phyloP scores from a whole-genome alignment of 2,888 invertebrate species.

The Erannis defoliaria region DNA sequence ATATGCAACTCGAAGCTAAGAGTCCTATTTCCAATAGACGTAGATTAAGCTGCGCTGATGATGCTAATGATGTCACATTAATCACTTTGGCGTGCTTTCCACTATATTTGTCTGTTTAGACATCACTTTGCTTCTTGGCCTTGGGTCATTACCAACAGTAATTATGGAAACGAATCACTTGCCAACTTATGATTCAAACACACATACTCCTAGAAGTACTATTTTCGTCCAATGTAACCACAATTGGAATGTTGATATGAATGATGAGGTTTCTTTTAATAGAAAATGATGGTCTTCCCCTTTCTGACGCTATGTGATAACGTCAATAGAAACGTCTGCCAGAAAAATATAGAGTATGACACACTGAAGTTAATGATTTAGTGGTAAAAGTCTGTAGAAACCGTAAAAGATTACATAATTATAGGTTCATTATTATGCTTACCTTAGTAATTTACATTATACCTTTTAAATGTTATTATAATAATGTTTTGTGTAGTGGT shows the following conservation, averaged over 20 bases:
- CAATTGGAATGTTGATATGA: slow-evolving; percentile 59
- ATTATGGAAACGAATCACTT: slow-evolving; percentile 63
- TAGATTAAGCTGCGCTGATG: too few relatives aligned
- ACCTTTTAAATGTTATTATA: too few relatives aligned
- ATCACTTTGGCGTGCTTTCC: slow-evolving; percentile 16
- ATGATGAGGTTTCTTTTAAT: slow-evolving; percentile 41
- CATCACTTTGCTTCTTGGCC: slow-evolving; percentile 48
- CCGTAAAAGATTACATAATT: too few relatives aligned
- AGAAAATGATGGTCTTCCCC: slow-evolving; percentile 28
- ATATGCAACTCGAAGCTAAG: too few relatives aligned
- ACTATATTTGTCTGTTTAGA: slow-evolving; percentile 50
- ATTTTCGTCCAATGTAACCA: slow-evolving; percentile 64
- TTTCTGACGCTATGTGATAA: slow-evolving; percentile 40
- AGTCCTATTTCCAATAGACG: too few relatives aligned
- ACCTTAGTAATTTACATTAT: neutral
- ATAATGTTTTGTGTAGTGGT: too few relatives aligned
- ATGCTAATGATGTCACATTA: neutral
- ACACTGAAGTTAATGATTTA: slow-evolving; percentile 4
- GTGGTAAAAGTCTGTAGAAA: neutral
- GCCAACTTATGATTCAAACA: slow-evolving; percentile 79
- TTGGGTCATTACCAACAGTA: slow-evolving; percentile 64
- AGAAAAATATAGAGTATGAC: slow-evolving; percentile 19
- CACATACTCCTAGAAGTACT: slow-evolving; percentile 60
- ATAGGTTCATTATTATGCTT: too few relatives aligned
- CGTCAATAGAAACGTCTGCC: slow-evolving; percentile 25